These are phyloP conservation scores for Nephotettix cincticeps DNA, from an alignment of 1,140 invertebrate species.

Conservation along the genomic window DNA sequence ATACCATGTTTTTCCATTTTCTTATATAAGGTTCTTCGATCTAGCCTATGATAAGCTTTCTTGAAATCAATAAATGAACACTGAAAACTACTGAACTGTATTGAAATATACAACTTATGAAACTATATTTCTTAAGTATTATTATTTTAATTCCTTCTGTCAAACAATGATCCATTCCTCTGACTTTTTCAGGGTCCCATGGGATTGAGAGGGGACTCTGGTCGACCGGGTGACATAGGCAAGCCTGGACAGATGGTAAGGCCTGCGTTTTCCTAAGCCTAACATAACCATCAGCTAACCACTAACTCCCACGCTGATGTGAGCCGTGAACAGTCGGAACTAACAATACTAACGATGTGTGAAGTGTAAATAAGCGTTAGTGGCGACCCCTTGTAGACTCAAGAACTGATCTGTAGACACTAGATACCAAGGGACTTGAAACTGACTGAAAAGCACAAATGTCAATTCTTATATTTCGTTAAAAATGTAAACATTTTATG, in stretches of 20 bases:
- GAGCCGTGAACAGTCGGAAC: slow-evolving; percentile 11
- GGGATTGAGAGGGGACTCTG: slow-evolving; percentile 80
- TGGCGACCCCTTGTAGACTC: slow-evolving; percentile 1
- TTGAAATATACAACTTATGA: background rate
- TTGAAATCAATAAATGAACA: too few species aligned
- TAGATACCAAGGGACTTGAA: background rate
- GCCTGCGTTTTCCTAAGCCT: slow-evolving; percentile 41
- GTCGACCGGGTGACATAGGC: slow-evolving; percentile 69
- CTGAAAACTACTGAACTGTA: slow-evolving; percentile 7
- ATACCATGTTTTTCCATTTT: too few species aligned
- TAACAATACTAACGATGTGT: slow-evolving; percentile 10
- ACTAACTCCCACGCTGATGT: slow-evolving; percentile 20
- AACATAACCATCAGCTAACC: slow-evolving; percentile 24
- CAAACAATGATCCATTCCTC: background rate
- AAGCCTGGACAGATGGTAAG: slow-evolving; percentile 78
- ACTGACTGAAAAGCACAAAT: too few species aligned
- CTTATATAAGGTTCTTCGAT: too few species aligned
- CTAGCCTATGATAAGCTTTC: too few species aligned
- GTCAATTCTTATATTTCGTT: too few species aligned
- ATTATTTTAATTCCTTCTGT: background rate
- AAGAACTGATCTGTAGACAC: slow-evolving; percentile 10
- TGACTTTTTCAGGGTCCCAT: slow-evolving; percentile 73
- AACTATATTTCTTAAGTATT: background rate
- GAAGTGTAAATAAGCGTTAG: too few species aligned
- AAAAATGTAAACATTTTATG: too few species aligned